phyloP scores from a whole-genome alignment of 1,140 invertebrate genomes.

The Philotrypesis tridentata region DNA sequence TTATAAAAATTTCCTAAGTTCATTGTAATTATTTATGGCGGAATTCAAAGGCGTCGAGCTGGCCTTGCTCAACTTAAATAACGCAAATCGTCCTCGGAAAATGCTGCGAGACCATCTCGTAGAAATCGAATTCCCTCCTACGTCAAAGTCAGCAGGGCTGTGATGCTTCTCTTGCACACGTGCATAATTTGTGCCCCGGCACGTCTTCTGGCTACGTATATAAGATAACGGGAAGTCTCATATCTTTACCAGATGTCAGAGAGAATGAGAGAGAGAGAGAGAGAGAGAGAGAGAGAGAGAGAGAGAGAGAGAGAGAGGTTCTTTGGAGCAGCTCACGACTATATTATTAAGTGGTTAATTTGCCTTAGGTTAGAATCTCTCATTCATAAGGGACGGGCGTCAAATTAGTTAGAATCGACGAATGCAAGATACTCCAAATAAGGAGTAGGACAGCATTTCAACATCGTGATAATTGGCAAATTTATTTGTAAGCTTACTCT shows the following conservation, averaged over 20 bases:
- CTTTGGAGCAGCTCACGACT: neutral
- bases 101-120: neutral
- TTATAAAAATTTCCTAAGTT: too few relatives aligned
- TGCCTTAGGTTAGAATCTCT: slow-evolving; percentile 11
- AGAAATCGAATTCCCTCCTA: neutral
- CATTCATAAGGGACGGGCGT: neutral
- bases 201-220: neutral
- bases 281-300: neutral
- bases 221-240: neutral
- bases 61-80: too few relatives aligned
- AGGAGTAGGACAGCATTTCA: neutral
- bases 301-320: neutral
- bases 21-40: too few relatives aligned
- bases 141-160: neutral
- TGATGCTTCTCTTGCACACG: neutral
- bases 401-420: slow-evolving; percentile 19
- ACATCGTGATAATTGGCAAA: neutral
- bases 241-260: neutral
- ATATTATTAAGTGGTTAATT: slow-evolving; percentile 46
- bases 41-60: too few relatives aligned
- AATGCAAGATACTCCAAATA: neutral
- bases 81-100: neutral
- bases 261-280: neutral
- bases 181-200: neutral
- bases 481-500: too few relatives aligned